Percentiles rank a stretch among this genome's conserved stretches.
These are phyloP conservation scores for Saccopteryx bilineata DNA, from an alignment of 2,113 vertebrate species.

Conservation along the genomic window DNA sequence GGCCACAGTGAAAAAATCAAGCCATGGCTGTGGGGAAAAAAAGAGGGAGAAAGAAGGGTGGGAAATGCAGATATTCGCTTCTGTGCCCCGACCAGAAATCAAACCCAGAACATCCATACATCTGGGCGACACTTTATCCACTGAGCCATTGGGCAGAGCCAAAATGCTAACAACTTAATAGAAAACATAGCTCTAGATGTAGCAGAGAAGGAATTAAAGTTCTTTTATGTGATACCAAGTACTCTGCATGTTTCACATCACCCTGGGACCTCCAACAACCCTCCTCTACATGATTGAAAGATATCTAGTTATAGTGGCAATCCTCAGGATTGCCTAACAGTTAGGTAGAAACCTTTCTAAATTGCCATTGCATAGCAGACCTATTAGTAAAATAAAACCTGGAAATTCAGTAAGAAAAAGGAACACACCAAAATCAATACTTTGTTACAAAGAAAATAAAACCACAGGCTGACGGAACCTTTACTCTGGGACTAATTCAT, in stretches of 20 bases:
- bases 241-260: not conserved
- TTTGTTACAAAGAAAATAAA: constrained; percentile 44
- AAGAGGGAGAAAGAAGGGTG: too few species aligned
- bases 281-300: not conserved
- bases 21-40: too few species aligned
- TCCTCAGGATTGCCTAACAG: not conserved
- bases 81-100: too few species aligned
- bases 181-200: not conserved
- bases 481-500: not conserved
- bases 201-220: not conserved
- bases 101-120: too few species aligned
- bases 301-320: not conserved
- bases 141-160: too few species aligned
- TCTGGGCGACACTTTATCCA: too few species aligned
- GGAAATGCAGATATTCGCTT: too few species aligned
- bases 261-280: not conserved
- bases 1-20: too few species aligned
- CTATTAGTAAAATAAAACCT: constrained; percentile 28
- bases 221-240: not conserved
- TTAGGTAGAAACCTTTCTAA: not conserved
- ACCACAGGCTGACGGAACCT: not conserved
- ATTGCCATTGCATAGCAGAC: not conserved
- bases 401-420: not conserved
- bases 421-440: constrained; percentile 7
- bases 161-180: not conserved